A percentile compares a stretch with the other conserved stretches of the same genome.
phyloP scores from a whole-genome alignment of 2,888 invertebrate species.

The Dicranocentrus wangi region DNA sequence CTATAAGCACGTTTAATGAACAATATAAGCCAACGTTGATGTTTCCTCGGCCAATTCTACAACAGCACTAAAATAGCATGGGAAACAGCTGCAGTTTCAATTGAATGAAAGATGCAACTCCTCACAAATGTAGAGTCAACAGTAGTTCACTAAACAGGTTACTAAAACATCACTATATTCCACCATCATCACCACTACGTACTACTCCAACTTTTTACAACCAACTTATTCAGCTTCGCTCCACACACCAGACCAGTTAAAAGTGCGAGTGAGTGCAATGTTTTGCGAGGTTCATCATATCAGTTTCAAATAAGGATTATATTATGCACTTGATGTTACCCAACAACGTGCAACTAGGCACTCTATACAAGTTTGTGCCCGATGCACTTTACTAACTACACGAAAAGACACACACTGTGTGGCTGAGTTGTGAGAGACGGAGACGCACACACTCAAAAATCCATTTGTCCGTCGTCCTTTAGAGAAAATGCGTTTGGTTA shows the following conservation, averaged over 20 bases:
- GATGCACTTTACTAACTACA: conserved; percentile 57
- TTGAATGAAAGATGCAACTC: conserved; percentile 21
- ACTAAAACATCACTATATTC: conserved; percentile 29
- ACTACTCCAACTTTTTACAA: conserved; percentile 25
- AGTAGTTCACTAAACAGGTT: conserved; percentile 48
- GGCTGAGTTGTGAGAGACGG: neutral
- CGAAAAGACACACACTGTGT: conserved; percentile 4
- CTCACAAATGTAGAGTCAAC: neutral
- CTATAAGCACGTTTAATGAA: neutral
- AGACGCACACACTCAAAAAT: conserved; percentile 35
- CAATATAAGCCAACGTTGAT: neutral
- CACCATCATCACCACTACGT: neutral
- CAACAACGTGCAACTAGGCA: conserved; percentile 9
- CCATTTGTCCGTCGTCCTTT: conserved; percentile 43
- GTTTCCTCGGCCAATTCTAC: conserved; percentile 24
- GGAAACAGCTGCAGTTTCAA: conserved; percentile 19
- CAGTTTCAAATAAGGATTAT: conserved; percentile 3
- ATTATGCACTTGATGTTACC: conserved; percentile 28
- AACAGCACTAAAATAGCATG: neutral
- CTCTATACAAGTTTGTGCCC: conserved; percentile 22
- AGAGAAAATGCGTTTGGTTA: conserved; percentile 46
- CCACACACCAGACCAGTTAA: conserved; percentile 28
- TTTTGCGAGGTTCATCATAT: conserved; percentile 41
- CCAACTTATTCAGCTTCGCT: conserved; percentile 22
- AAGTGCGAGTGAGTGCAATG: conserved; percentile 40